Conservation (phyloP, 2,113 vertebrate genomes). For the Anoura caudifer region DNA sequence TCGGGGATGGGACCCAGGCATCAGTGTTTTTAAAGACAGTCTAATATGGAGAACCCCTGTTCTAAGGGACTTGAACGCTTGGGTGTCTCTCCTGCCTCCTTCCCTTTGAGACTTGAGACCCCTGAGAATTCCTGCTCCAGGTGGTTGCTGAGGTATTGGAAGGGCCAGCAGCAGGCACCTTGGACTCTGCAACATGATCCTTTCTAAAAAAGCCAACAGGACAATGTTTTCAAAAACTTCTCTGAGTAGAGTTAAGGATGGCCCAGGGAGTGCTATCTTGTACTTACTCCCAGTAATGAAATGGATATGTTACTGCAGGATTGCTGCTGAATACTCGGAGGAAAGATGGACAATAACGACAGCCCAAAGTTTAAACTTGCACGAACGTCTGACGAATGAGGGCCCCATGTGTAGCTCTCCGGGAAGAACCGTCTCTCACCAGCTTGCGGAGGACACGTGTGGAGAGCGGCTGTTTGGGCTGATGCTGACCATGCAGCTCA, state of each 20-base stretch:
- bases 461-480: background rate
- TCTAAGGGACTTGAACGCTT: background rate
- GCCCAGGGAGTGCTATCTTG: background rate
- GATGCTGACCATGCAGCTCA: background rate
- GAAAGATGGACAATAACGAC: background rate
- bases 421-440: background rate
- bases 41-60: background rate
- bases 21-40: background rate
- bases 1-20: too few species aligned
- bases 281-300: background rate
- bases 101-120: background rate
- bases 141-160: background rate
- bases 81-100: background rate
- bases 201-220: background rate
- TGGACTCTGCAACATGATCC: background rate
- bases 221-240: background rate
- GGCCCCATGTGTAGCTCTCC: background rate
- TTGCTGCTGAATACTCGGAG: background rate
- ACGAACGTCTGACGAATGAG: background rate
- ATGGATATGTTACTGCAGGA: background rate
- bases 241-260: background rate
- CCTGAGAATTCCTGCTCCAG: background rate
- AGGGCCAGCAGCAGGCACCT: background rate
- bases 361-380: background rate
- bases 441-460: background rate